Percentiles rank a stretch among this genome's conserved stretches.
phyloP scores from a whole-genome alignment of 2,113 vertebrate species.

The Suricata suricatta region DNA sequence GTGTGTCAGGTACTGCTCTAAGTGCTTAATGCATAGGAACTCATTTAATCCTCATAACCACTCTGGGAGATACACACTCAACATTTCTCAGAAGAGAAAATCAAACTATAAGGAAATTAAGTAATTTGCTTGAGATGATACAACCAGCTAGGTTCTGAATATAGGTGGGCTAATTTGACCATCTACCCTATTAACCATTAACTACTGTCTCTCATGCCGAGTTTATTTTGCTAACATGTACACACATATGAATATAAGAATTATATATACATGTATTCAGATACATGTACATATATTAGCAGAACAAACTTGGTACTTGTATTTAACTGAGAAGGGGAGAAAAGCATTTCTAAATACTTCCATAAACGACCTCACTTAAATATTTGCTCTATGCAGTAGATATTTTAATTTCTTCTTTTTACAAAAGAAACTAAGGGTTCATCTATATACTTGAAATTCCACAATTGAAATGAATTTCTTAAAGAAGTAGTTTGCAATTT shows the following conservation, averaged over 20 bases:
- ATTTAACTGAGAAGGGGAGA: neutral
- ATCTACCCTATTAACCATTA: neutral
- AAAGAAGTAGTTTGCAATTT: constrained; percentile 9
- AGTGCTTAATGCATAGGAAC: neutral
- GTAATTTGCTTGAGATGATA: neutral
- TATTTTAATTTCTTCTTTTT: neutral
- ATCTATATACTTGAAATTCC: constrained; percentile 49
- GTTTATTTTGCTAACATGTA: neutral
- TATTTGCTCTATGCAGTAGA: neutral
- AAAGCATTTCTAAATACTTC: neutral
- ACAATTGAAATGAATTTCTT: neutral
- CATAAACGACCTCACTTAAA: constrained; percentile 29
- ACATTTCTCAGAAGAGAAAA: constrained; percentile 11
- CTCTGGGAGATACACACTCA: neutral
- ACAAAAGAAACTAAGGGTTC: neutral
- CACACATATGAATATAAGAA: neutral
- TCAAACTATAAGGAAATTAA: neutral
- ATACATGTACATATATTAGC: neutral
- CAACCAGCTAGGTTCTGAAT: neutral
- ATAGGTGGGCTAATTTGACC: neutral
- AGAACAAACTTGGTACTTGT: neutral
- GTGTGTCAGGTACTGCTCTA: neutral
- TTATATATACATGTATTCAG: neutral
- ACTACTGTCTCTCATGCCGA: neutral
- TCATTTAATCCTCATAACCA: neutral